Evolutionary conservation across 2,113 vertebrate genomes (phyloP).

Genomic region (Callithrix jacchus): DNA sequence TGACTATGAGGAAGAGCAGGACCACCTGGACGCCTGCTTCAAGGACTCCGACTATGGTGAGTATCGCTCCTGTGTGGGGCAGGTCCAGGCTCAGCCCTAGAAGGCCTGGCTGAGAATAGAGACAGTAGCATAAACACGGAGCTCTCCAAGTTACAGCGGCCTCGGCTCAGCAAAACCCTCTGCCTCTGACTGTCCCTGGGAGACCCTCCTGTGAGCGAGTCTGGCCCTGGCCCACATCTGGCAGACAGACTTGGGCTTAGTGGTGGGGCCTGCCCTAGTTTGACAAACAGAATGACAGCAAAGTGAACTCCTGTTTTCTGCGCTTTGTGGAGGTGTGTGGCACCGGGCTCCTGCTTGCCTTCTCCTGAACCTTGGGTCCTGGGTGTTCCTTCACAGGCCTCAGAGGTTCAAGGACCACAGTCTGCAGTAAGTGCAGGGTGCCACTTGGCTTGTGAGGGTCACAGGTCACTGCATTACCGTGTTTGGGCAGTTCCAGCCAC

Average conservation of each 20-base stretch:
- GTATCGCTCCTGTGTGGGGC: not conserved
- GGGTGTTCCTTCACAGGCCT: not conserved
- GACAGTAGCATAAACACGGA: not conserved
- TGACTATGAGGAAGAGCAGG: slow-evolving; percentile 95
- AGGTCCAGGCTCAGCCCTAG: not conserved
- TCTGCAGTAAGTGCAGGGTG: not conserved
- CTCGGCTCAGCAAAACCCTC: too few relatives aligned
- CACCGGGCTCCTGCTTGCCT: rapidly evolving
- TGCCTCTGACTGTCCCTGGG: not conserved
- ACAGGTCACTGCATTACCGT: too few relatives aligned
- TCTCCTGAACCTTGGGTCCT: not conserved
- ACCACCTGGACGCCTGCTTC: slow-evolving; percentile 97
- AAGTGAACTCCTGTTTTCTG: not conserved
- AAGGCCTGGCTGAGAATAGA: not conserved
- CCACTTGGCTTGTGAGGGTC: not conserved
- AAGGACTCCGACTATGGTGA: slow-evolving; percentile 98
- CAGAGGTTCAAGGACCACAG: not conserved
- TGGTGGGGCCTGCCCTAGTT: not conserved
- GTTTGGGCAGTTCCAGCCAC: not conserved
- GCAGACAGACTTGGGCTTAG: not conserved
- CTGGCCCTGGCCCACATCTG: not conserved
- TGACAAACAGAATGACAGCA: not conserved
- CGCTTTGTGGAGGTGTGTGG: rapidly evolving
- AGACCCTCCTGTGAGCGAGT: not conserved
- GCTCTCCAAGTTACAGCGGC: not conserved